Base-by-base conservation (phyloP, 2,888 invertebrate genomes). In the Phragmatobia fuliginosa region DNA sequence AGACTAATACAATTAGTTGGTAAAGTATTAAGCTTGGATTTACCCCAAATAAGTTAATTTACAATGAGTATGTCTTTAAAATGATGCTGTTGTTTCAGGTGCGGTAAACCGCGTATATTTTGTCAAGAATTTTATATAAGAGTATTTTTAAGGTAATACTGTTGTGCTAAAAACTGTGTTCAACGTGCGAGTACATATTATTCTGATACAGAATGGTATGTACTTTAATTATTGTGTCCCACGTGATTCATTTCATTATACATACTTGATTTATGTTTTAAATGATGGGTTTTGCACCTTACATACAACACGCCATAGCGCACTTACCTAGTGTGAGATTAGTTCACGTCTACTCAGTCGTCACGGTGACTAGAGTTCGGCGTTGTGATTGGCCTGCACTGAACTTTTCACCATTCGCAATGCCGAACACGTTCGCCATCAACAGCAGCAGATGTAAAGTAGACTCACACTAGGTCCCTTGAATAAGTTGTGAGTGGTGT, bases 51-150 rank as follows among this genome's bases (percentile, higher is more conserved):
- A 8, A 36, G 7, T 25, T 14, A 3, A 4, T 38, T 25, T 36
- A 18, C 28, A 25, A 38, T 14, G 14, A 32, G 31, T 49, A 45
- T n/a, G 32, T 14, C 7, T 61, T 25, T 62, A 32, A 32, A 31
- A 11, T 49, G 32, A 14, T n/a, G n/a, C 16, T 25, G 16, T 77
- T 78, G 64, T 87, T 85, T 2, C 86, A 88, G 88, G 72, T 83
- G 79, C 74, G 78, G 72, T 72, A 67, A 70, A 36, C 71, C 73
- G 76, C 77, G 71, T 71, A 73, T 82, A 83, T 80, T 83, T 82
- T 80, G 71, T 73, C 80, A 81, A 77, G 74, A 82, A 60, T 77
- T 80, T 81, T 80, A 80, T 76, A 66, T 68, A 63, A 67, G 73
- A 73, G 38, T 75, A 76, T 72, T 72, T 70, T 68, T 75, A 75